Base-by-base conservation (phyloP, 2,113 vertebrate genomes). In the Eolophus roseicapilla region DNA sequence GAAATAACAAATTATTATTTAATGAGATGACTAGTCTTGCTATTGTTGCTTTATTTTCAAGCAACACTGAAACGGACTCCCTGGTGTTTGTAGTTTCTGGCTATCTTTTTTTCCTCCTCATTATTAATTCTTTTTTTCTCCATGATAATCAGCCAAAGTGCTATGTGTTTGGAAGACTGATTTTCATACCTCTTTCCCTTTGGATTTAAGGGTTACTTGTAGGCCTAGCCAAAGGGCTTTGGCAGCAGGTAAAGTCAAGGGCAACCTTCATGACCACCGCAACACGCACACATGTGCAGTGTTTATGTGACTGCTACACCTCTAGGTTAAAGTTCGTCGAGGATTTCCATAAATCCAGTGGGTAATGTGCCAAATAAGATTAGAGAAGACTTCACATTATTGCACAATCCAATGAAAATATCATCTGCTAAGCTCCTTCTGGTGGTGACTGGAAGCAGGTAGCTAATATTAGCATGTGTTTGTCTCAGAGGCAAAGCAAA, bases 281-380 rank as follows among this genome's bases (percentile, higher is more conserved):
- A 76, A 71, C 82, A 10, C 19, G 64, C 80, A 71, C 69, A 91
- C 79, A 68, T 86, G 73, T 10, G 62, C 70, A 24, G 97, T 96
- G 97, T 98, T 98, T 98, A 92, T 97, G 98, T 97, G 98, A 98
- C 97, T 93, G 98, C 96, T 98, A 97, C 98, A 98, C 98, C 98
- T 98, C 81, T 63, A 97, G 98, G 98, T 98, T 98, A 98, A 96
- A 98, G 98, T 98, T 99, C 98, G 98, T 50, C 3, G 46, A 95
- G 98, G 98, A 98, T 99, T 98, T 99, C 98, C 98, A 98, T 98
- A 98, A 99, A 99, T 98, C 98, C 96, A 97, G 95, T 91, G 98
- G 98, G 97, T 98, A 98, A 98, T 97, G 98, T 98, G 98, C 98
- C 98, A 98, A 98, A 98, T 97, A 98, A 98, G 98, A 99, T 99